Conservation (phyloP, 1,140 invertebrate genomes). For the Bombus impatiens region DNA sequence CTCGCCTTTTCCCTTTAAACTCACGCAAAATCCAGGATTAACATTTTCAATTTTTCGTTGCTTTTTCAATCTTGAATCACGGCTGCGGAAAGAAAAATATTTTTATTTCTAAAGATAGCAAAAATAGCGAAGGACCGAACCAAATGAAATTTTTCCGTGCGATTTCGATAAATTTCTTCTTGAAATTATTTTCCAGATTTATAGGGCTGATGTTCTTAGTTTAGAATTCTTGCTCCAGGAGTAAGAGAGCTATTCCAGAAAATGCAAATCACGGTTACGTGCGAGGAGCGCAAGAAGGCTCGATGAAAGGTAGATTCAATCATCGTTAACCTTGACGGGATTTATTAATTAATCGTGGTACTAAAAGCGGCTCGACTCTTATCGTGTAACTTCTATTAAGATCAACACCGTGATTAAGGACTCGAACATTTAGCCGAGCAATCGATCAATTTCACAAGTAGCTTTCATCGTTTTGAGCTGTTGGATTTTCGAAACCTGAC, state of each 20-base stretch:
- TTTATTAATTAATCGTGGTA: not conserved
- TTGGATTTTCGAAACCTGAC: not conserved
- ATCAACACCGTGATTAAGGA: not conserved
- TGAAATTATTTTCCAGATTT: no score
- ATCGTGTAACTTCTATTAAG: slow-evolving; percentile 18
- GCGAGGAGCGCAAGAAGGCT: not conserved
- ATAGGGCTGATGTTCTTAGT: no score
- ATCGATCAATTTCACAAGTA: slow-evolving; percentile 9
- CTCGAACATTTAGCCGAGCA: not conserved
- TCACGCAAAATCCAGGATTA: not conserved
- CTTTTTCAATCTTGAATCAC: not conserved
- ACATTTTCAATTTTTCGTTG: no score
- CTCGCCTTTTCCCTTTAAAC: not conserved
- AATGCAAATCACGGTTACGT: slow-evolving; percentile 46
- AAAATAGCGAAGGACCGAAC: not conserved
- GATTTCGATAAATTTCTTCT: not conserved
- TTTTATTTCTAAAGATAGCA: not conserved
- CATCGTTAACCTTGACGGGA: not conserved
- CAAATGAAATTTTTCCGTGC: not conserved
- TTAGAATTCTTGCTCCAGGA: not conserved
- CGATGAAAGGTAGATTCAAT: not conserved
- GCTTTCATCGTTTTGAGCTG: no score
- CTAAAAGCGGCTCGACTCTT: not conserved
- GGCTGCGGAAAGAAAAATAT: not conserved
- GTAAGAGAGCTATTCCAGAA: not conserved